Evolutionary conservation across 2,888 invertebrate species (phyloP), one percentile per base, ranked within the genome.

Genomic region (Cataglyphis livida): DNA sequence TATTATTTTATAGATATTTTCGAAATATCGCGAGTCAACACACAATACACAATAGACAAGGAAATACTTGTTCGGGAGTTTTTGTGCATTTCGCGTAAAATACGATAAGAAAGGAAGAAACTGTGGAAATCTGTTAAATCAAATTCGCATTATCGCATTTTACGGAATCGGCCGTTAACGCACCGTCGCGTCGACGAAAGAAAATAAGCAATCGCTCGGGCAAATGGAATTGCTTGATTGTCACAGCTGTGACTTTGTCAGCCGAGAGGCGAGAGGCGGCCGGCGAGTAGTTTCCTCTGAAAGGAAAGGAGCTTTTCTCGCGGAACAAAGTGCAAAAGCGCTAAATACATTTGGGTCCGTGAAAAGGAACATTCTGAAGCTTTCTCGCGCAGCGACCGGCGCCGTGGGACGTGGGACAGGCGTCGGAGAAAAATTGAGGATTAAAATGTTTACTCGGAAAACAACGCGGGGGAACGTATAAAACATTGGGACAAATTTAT

Each of bases 141-240:
- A 79, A 79, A 79, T 79, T 79, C 59, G 71, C 59, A 71, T 79
- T 79, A 79, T 79, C 71, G 71, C 44, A 79, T 79, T 79, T 71
- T 82, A 78, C 78, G 35, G 68, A 68, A 84, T 75, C 84, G 57
- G 75, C 75, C 62, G 82, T 75, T 65, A 75, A 83, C 65, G 66
- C 79, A 79, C 79, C 57, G 75, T 32, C 71, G 71, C 3, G 75
- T 32, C 71, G 71, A 5, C 44, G 64, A 61, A 78, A 71, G 85
- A 87, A 85, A 87, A 87, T 87, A 87, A 88, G 86, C 87, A 86
- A 87, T 85, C 68, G 79, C 83, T 68, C 76, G 85, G 71, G 86
- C 86, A 87, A 87, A 88, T 86, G 88, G 86, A 84, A 88, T 87
- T 86, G 84, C 88, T 85, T 85, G 81, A 86, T 87, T 88, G 87